Percentiles rank a stretch among this genome's conserved stretches.
Evolutionary conservation across 2,888 invertebrate genomes (phyloP).

Genomic region (Cryptophagus acutangulus): DNA sequence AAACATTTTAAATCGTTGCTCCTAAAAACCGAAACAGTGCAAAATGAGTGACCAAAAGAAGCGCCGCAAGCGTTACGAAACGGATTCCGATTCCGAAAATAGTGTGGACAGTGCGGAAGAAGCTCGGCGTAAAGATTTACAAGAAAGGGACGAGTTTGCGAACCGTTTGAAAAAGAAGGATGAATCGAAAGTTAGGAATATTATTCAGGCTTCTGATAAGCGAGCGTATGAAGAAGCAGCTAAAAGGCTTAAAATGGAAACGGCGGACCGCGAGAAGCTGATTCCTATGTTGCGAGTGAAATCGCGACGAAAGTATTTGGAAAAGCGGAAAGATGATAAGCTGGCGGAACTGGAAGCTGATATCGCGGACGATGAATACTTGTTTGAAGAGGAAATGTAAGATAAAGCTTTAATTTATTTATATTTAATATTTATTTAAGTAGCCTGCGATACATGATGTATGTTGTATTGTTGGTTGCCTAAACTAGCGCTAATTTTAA

Average conservation of each 20-base stretch:
- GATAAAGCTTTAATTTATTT: conserved; percentile 40
- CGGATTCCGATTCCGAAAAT: conserved; percentile 55
- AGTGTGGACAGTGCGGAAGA: conserved; percentile 73
- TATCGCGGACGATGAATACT: conserved; percentile 91
- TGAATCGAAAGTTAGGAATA: conserved; percentile 80
- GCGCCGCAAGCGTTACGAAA: conserved; percentile 48
- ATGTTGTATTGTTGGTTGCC: too few relatives aligned
- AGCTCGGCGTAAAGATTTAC: conserved; percentile 73
- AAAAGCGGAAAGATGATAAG: conserved; percentile 95
- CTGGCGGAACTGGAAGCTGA: conserved; percentile 91
- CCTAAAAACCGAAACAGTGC: too few relatives aligned
- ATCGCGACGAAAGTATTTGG: conserved; percentile 89
- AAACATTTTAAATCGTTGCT: too few relatives aligned
- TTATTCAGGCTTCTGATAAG: conserved; percentile 62
- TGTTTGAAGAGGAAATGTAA: conserved; percentile 85
- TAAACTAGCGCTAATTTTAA: too few relatives aligned
- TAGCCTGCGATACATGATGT: too few relatives aligned
- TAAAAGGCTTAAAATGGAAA: conserved; percentile 82
- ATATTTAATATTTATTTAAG: too few relatives aligned
- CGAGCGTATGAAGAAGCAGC: conserved; percentile 82
- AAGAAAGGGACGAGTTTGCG: conserved; percentile 92
- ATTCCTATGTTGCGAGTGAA: conserved; percentile 84
- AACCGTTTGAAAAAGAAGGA: conserved; percentile 83
- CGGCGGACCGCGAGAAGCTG: conserved; percentile 78
- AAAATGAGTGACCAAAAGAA: conserved; percentile 36